Evolutionary conservation across 1,140 invertebrate genomes (phyloP).

Genomic region (Drosophila pallidifrons): DNA sequence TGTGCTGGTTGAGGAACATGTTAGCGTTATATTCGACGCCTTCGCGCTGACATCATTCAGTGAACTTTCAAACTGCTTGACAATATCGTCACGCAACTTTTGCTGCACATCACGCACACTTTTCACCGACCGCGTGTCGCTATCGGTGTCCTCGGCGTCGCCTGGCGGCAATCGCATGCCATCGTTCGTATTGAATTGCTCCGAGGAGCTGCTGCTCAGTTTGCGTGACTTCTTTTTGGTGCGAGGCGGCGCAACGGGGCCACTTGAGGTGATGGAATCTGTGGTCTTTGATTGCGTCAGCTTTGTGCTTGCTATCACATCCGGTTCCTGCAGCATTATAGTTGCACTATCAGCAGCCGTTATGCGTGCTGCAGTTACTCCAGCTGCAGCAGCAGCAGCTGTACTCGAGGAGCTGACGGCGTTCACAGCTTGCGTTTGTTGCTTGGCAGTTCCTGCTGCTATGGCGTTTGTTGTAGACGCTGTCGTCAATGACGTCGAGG

Average conservation of each 20-base stretch:
- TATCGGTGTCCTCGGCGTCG: constrained; percentile 77
- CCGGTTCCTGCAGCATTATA: constrained; percentile 91
- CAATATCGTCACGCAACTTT: constrained; percentile 72
- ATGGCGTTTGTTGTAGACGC: constrained; percentile 30
- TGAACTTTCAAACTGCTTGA: constrained; percentile 78
- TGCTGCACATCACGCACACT: constrained; percentile 82
- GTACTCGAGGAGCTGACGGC: neutral
- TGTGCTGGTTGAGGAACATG: constrained; percentile 73
- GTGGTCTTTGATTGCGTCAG: constrained; percentile 86
- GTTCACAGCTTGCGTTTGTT: constrained; percentile 39
- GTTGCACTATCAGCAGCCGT: constrained; percentile 19
- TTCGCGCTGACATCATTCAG: constrained; percentile 68
- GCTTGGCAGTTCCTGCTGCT: constrained; percentile 50
- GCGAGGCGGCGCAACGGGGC: constrained; percentile 92
- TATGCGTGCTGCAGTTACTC: constrained; percentile 11
- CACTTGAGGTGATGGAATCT: constrained; percentile 80
- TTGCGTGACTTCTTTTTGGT: constrained; percentile 90
- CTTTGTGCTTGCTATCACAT: constrained; percentile 97
- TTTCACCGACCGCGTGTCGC: constrained; percentile 81
- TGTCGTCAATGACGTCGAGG: constrained; percentile 28
- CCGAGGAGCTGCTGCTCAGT: constrained; percentile 85
- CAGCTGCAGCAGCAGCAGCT: neutral
- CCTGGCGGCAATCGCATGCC: constrained; percentile 61
- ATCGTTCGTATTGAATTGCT: constrained; percentile 75
- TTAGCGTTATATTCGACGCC: constrained; percentile 59